Conservation (phyloP, 2,888 invertebrate genomes). For the Oxytorus armatus region DNA sequence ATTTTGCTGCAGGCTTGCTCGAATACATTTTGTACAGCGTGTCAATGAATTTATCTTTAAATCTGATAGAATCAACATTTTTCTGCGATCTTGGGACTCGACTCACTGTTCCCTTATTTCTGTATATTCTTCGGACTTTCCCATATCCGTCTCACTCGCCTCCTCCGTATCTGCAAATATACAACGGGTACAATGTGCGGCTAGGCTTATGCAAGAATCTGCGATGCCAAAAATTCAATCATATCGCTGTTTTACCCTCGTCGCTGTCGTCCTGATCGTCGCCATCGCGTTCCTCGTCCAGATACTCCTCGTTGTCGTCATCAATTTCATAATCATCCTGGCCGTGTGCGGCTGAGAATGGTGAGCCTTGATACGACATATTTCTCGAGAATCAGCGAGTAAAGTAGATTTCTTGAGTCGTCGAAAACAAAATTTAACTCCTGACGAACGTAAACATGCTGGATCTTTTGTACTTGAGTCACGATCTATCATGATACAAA, state of each 20-base stretch:
- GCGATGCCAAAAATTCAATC: conserved; percentile 28
- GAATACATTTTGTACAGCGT: not conserved
- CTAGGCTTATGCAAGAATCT: too few relatives aligned
- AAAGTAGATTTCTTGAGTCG: not conserved
- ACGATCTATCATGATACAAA: not conserved
- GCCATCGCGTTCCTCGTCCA: conserved; percentile 89
- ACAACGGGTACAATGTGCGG: not conserved
- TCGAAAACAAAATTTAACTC: not conserved
- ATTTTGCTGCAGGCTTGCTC: too few relatives aligned
- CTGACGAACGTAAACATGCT: not conserved
- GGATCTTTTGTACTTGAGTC: not conserved
- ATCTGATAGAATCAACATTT: conserved; percentile 5
- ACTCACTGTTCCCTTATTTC: conserved; percentile 95
- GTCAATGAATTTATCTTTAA: not conserved
- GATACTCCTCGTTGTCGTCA: conserved; percentile 89
- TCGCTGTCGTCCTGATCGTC: conserved; percentile 87
- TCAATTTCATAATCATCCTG: conserved; percentile 90
- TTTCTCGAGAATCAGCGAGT: conserved; percentile 36
- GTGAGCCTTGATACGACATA: conserved; percentile 89
- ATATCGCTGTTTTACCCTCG: conserved; percentile 84
- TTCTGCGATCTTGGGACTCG: conserved; percentile 7
- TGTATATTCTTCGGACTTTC: conserved; percentile 91
- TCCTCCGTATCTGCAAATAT: conserved; percentile 93
- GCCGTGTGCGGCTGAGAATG: conserved; percentile 88
- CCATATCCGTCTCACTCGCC: conserved; percentile 97